A percentile compares a stretch with the other conserved stretches of the same genome.
Evolutionary conservation across 2,113 vertebrate species (phyloP).

Genomic region (Tachuris rubrigastra): DNA sequence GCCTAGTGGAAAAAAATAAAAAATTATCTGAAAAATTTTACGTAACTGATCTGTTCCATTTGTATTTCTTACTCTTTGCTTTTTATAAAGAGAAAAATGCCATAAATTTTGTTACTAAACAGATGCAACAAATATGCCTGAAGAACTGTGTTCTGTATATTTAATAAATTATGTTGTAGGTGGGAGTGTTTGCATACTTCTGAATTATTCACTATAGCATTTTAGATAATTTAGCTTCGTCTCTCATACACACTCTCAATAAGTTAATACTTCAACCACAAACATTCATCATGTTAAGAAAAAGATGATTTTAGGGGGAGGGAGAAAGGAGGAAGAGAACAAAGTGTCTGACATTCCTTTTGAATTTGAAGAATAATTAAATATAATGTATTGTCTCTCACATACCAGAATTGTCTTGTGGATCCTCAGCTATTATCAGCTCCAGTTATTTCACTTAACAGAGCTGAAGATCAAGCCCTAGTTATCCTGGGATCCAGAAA

Average conservation of each 20-base stretch:
- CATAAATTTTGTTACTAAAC: not conserved
- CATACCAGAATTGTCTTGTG: not conserved
- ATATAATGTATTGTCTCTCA: not conserved
- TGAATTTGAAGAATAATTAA: not conserved
- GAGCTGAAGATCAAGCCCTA: not conserved
- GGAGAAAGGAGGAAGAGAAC: not conserved
- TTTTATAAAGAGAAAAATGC: not conserved
- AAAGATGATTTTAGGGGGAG: not conserved
- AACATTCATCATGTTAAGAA: not conserved
- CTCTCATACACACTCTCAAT: not conserved
- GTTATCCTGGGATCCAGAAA: not conserved
- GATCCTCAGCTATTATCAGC: not conserved
- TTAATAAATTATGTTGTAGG: constrained; percentile 24
- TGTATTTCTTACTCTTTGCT: not conserved
- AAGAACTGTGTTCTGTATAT: not conserved
- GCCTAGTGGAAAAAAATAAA: not conserved
- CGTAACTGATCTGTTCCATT: not conserved
- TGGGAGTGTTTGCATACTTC: constrained; percentile 16
- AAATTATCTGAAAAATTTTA: not conserved
- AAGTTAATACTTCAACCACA: not conserved
- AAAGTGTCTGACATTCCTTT: not conserved
- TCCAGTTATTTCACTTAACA: not conserved
- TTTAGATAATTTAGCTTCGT: not conserved
- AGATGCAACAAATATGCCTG: not conserved
- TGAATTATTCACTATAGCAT: constrained; percentile 25